A percentile compares a stretch with the other conserved stretches of the same genome.
These are phyloP conservation scores for Pomatorhinus ruficollis DNA, from an alignment of 2,113 vertebrate species.

Conservation along the genomic window DNA sequence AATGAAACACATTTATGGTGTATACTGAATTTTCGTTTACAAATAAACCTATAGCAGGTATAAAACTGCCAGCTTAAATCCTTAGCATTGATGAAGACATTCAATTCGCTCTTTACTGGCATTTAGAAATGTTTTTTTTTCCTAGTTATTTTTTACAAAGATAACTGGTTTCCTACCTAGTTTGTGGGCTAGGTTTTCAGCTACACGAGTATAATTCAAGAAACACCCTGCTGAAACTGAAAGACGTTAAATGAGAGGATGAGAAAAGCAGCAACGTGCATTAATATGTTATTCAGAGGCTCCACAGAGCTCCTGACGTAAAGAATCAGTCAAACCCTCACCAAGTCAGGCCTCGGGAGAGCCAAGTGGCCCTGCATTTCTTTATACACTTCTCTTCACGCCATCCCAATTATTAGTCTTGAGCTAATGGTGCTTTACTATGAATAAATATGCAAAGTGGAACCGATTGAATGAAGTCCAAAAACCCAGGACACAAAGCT, in stretches of 20 bases:
- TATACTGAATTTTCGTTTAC: background rate
- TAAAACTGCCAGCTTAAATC: background rate
- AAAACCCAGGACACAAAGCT: conserved; percentile 15
- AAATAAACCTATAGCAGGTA: background rate
- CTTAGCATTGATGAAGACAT: background rate
- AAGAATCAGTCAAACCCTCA: background rate
- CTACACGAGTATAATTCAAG: background rate
- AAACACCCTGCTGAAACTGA: background rate
- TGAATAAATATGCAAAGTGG: conserved; percentile 31
- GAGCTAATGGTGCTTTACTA: background rate
- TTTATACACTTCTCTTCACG: background rate
- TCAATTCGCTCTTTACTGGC: background rate
- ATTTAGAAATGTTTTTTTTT: background rate
- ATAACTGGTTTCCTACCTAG: background rate
- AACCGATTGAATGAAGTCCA: background rate
- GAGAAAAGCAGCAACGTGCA: background rate
- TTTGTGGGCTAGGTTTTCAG: background rate
- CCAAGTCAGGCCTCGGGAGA: background rate
- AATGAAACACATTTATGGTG: background rate
- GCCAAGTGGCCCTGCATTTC: background rate
- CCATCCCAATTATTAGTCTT: background rate
- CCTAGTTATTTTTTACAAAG: background rate
- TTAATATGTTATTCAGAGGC: background rate
- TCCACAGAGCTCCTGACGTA: background rate
- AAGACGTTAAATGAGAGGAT: background rate